A percentile compares a stretch with the other conserved stretches of the same genome.
Evolutionary conservation across 1,140 invertebrate genomes (phyloP).

Genomic region (Chionoecetes opilio): DNA sequence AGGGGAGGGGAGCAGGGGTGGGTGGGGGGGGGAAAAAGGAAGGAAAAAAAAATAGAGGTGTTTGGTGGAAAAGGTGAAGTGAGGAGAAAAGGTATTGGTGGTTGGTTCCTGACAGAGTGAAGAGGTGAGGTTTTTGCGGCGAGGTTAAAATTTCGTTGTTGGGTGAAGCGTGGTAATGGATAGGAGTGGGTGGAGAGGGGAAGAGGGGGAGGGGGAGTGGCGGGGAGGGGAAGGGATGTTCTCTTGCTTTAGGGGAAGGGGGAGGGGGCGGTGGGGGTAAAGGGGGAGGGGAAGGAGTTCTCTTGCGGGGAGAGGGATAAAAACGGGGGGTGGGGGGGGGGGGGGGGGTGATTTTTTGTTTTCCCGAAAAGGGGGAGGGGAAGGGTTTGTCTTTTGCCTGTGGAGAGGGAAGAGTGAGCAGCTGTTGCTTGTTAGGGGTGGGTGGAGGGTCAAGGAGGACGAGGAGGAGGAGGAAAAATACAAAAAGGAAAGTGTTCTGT

Average conservation of each 20-base stretch:
- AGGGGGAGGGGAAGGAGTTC: neutral
- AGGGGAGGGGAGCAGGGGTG: neutral
- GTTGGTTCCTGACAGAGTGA: neutral
- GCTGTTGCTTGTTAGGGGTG: neutral
- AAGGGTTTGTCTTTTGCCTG: too few relatives aligned
- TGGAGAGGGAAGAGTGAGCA: neutral
- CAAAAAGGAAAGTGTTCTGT: neutral
- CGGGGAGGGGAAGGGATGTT: too few relatives aligned
- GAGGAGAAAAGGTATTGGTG: neutral
- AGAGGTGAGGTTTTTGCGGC: neutral
- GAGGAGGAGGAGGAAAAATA: neutral
- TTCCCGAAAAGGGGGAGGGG: too few relatives aligned
- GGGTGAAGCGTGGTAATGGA: slow-evolving; percentile 9
- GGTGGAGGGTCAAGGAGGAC: neutral
- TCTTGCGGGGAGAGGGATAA: neutral
- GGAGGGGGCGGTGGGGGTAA: too few relatives aligned
- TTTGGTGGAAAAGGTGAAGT: neutral
- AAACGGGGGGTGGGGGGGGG: neutral
- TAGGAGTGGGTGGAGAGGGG: neutral
- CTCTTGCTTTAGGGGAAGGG: too few relatives aligned
- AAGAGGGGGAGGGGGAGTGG: neutral
- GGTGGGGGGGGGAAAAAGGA: neutral
- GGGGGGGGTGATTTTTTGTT: too few relatives aligned
- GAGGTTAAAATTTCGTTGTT: neutral
- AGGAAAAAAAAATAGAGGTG: neutral